A percentile compares a stretch with the other conserved stretches of the same genome.
phyloP scores from a whole-genome alignment of 2,113 vertebrate species.

The Prietella phreatophila region DNA sequence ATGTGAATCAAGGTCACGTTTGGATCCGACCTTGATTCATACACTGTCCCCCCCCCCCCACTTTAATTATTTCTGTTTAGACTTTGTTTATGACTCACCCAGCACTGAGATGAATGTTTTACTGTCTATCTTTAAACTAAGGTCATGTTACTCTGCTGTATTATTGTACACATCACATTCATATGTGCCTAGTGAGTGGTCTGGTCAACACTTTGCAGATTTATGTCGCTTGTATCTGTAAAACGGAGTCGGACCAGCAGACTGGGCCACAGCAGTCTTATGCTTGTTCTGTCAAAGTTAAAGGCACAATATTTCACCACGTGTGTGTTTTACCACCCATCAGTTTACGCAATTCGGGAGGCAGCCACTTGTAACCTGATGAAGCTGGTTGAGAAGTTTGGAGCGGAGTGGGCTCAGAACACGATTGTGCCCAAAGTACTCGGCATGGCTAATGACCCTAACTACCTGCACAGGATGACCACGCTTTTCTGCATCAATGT shows the following conservation, averaged over 20 bases:
- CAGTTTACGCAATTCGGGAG: conserved; percentile 86
- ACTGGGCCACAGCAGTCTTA: neutral
- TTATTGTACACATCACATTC: neutral
- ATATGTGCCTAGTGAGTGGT: neutral
- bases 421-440: conserved; percentile 88
- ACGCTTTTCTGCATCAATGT: conserved; percentile 91
- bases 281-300: neutral
- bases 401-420: conserved; percentile 87
- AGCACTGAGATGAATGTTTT: neutral
- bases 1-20: neutral
- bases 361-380: conserved; percentile 86
- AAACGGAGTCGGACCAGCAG: conserved; percentile 34
- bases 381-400: conserved; percentile 90
- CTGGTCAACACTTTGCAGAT: neutral
- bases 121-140: neutral
- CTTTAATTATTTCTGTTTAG: conserved; percentile 3
- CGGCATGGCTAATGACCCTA: conserved; percentile 87
- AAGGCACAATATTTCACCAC: neutral
- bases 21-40: conserved; percentile 8
- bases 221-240: neutral
- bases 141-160: neutral
- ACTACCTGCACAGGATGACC: conserved; percentile 91
- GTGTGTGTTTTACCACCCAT: neutral
- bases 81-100: neutral
- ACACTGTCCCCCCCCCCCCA: no score